Percentiles rank a stretch among this genome's conserved stretches.
phyloP scores from a whole-genome alignment of 2,797 vertebrate genomes.

The Antennarius maculatus region DNA sequence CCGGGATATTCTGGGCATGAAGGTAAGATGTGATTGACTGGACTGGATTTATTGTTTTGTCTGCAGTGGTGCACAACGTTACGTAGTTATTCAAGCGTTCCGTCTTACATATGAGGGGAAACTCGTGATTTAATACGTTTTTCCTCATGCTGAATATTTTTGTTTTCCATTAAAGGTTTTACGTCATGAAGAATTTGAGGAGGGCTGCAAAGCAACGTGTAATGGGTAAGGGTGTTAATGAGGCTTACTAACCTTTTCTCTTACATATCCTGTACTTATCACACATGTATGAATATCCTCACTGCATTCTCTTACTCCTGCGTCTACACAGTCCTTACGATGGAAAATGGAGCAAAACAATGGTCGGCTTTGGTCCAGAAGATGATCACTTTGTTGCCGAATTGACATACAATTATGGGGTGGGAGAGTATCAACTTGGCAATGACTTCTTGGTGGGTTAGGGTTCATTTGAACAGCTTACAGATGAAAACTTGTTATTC shows the following conservation, averaged over 20 bases:
- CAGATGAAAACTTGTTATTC: background rate
- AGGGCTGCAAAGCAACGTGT: slow-evolving; percentile 94
- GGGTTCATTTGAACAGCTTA: background rate
- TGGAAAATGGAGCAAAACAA: slow-evolving; percentile 99
- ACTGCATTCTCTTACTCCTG: background rate
- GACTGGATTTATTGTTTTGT: slow-evolving; percentile 3
- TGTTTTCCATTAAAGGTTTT: slow-evolving; percentile 74
- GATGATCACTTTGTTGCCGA: slow-evolving; percentile 94
- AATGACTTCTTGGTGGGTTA: slow-evolving; percentile 92
- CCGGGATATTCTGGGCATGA: slow-evolving; percentile 93
- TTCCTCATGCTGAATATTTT: background rate
- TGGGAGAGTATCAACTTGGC: slow-evolving; percentile 91
- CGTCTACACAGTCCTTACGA: slow-evolving; percentile 88
- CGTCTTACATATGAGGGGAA: background rate
- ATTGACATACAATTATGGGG: slow-evolving; percentile 95
- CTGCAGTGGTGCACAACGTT: slow-evolving; percentile 20
- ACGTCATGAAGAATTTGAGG: slow-evolving; percentile 96
- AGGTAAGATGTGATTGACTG: slow-evolving; percentile 66
- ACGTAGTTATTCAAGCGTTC: background rate
- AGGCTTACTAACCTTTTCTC: slow-evolving; percentile 33
- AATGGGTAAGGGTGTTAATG: slow-evolving; percentile 85
- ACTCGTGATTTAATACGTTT: background rate
- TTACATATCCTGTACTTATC: background rate
- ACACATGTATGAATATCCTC: background rate
- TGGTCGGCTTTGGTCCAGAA: slow-evolving; percentile 96